Conservation (phyloP, 2,113 vertebrate species). For the Pyxicephalus adspersus region DNA sequence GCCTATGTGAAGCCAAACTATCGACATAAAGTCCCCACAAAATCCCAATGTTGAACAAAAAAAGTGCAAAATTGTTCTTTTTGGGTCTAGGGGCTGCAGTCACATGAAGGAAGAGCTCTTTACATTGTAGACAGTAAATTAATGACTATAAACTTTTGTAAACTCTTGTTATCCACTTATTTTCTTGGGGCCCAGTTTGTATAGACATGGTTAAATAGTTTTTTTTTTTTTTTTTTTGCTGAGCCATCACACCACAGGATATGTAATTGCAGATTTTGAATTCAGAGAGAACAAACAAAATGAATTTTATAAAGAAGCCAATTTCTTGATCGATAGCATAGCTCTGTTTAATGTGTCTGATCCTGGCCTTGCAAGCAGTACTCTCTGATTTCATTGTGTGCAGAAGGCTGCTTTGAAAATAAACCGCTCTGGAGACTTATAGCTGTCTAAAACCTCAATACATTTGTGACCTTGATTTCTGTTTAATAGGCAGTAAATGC, state of each 20-base stretch:
- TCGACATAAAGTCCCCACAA: no score
- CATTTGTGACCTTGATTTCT: conserved; percentile 21
- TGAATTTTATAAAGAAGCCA: conserved; percentile 46
- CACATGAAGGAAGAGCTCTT: no score
- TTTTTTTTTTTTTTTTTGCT: no score
- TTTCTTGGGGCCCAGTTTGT: neutral
- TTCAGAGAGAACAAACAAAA: conserved; percentile 40
- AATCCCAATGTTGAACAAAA: no score
- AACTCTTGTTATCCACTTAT: neutral
- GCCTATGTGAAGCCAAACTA: no score
- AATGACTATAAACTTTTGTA: no score
- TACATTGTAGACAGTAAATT: no score
- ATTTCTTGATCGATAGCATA: conserved; percentile 36
- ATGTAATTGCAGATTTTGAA: conserved; percentile 16
- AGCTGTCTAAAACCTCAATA: conserved; percentile 20
- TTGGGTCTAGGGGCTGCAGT: no score
- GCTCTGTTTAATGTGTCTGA: conserved; percentile 40
- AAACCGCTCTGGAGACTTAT: conserved; percentile 31
- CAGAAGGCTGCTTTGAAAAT: conserved; percentile 13
- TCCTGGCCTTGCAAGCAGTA: conserved; percentile 21
- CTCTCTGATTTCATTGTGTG: conserved; percentile 33
- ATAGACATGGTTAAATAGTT: neutral
- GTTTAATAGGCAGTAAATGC: conserved; percentile 15
- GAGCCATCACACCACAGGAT: conserved; percentile 15
- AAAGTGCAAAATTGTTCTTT: no score